Percentiles rank a stretch among this genome's conserved stretches.
Evolutionary conservation across 2,797 vertebrate genomes (phyloP).

Genomic region (Prionace glauca): DNA sequence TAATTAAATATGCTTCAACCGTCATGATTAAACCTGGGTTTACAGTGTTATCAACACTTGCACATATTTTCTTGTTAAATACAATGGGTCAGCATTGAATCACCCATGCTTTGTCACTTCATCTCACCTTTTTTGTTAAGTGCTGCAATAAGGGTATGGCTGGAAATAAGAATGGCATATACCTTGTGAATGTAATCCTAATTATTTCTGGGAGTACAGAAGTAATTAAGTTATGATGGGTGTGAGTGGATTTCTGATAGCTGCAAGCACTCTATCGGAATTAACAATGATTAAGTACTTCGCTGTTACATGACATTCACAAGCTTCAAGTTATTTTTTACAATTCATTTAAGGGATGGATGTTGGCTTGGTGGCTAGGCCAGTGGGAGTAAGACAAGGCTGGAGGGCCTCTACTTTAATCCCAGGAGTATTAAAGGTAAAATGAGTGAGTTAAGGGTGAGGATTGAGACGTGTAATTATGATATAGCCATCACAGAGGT

Average conservation of each 20-base stretch:
- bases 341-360: too few relatives aligned
- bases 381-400: too few relatives aligned
- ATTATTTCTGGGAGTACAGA: not conserved
- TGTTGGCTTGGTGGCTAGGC: too few relatives aligned
- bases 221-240: not conserved
- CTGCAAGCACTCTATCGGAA: not conserved
- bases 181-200: not conserved
- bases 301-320: not conserved
- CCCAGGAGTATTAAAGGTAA: too few relatives aligned
- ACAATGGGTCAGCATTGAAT: not conserved
- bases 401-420: too few relatives aligned
- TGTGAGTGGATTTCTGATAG: not conserved
- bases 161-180: not conserved
- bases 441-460: too few relatives aligned
- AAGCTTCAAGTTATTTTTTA: not conserved
- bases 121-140: not conserved
- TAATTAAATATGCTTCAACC: not conserved
- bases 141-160: not conserved
- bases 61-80: too few relatives aligned
- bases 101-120: not conserved
- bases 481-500: too few relatives aligned
- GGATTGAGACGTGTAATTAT: too few relatives aligned
- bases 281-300: not conserved
- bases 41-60: not conserved
- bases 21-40: not conserved